Conservation (phyloP, 2,797 vertebrate species). For the Rhabdophis nuchalis region DNA sequence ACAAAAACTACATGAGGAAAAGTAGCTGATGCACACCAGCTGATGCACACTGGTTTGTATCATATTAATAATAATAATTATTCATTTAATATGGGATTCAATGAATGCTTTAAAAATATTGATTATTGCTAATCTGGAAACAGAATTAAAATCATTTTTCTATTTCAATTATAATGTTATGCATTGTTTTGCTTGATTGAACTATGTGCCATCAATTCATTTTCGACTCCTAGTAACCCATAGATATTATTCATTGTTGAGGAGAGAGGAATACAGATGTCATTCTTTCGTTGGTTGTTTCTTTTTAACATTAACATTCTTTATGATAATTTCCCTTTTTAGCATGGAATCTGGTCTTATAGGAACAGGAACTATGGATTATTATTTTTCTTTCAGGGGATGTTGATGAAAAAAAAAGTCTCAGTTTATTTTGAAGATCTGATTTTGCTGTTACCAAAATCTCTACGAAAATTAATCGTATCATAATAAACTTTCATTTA, state of each 20-base stretch:
- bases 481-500: background rate
- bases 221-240: background rate
- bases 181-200: background rate
- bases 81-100: background rate
- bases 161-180: background rate
- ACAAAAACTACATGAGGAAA: background rate
- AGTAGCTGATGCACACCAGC: no score
- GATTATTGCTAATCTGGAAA: background rate
- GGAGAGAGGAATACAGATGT: background rate
- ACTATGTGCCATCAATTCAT: background rate
- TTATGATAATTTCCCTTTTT: background rate
- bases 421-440: background rate
- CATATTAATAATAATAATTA: background rate
- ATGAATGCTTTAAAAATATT: background rate
- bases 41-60: background rate
- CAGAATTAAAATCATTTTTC: background rate
- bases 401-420: background rate
- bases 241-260: background rate
- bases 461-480: background rate
- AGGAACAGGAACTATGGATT: background rate
- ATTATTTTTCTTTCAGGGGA: background rate
- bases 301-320: background rate
- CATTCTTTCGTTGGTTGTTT: background rate
- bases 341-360: background rate
- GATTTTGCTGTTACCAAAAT: background rate